phyloP scores from a whole-genome alignment of 1,140 invertebrate genomes.

The Diachasmimorpha longicaudata region DNA sequence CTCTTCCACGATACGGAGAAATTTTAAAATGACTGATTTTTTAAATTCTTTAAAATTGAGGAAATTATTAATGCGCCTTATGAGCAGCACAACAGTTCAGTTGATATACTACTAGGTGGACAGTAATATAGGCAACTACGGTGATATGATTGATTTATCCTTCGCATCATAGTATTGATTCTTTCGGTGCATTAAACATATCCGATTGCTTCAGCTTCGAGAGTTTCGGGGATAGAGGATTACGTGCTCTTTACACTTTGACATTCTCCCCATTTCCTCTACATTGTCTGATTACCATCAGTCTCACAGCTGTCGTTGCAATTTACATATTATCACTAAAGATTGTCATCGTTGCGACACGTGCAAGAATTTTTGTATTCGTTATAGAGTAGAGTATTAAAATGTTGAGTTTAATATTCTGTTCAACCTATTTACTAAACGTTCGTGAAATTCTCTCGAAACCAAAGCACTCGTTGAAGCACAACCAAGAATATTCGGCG shows the following conservation, averaged over 20 bases:
- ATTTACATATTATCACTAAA: conserved; percentile 27
- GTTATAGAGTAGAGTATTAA: neutral
- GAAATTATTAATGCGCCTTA: conserved; percentile 4
- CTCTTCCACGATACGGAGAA: neutral
- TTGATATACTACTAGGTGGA: conserved; percentile 38
- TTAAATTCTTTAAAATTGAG: conserved; percentile 2
- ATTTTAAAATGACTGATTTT: conserved; percentile 5
- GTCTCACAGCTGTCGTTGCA: conserved; percentile 13
- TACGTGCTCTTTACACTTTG: neutral
- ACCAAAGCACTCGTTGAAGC: conserved; percentile 24
- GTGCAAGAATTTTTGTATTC: neutral
- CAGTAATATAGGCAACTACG: conserved; percentile 47
- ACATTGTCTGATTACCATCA: neutral
- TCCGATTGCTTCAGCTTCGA: conserved; percentile 20
- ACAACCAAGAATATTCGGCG: conserved; percentile 1
- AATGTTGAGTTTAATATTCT: neutral
- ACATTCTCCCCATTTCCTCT: neutral
- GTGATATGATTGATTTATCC: conserved; percentile 47
- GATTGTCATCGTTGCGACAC: conserved; percentile 30
- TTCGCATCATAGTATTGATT: conserved; percentile 11
- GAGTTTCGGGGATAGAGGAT: conserved; percentile 8
- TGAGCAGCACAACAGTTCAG: neutral
- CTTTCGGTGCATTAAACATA: conserved; percentile 16
- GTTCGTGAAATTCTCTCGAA: conserved; percentile 22
- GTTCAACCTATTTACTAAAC: neutral